Evolutionary conservation across 2,888 invertebrate genomes (phyloP).

Genomic region (Eupithecia abbreviata): DNA sequence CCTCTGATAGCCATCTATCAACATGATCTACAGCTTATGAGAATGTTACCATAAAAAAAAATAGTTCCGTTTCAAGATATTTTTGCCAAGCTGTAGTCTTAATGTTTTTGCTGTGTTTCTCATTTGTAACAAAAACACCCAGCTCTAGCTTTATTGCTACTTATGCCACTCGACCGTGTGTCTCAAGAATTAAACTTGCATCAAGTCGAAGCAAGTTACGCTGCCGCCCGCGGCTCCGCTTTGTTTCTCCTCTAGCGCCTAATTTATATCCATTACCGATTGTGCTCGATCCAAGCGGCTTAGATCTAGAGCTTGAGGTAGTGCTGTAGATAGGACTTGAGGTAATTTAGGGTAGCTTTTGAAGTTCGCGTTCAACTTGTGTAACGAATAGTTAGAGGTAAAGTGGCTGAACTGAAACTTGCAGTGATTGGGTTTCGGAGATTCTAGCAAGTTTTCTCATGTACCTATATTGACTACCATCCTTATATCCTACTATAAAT

Average conservation of each 20-base stretch:
- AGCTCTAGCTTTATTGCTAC: neutral
- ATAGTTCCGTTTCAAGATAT: too few species aligned
- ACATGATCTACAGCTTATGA: too few species aligned
- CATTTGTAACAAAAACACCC: too few species aligned
- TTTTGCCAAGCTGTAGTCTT: too few species aligned
- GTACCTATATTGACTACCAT: too few species aligned
- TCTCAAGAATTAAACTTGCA: slow-evolving; percentile 53
- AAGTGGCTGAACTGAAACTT: neutral
- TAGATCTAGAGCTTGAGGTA: slow-evolving; percentile 10
- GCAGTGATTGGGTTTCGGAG: neutral
- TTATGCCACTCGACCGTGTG: slow-evolving; percentile 38
- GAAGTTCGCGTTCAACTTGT: slow-evolving; percentile 2
- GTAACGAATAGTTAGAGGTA: neutral
- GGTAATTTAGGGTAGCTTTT: slow-evolving; percentile 6
- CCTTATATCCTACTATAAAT: too few species aligned
- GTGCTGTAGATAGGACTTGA: neutral
- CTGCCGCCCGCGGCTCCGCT: slow-evolving; percentile 45
- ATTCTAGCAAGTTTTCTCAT: neutral
- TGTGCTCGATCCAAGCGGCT: slow-evolving; percentile 27
- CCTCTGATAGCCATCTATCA: too few species aligned
- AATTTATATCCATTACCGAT: slow-evolving; percentile 55
- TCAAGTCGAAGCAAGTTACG: slow-evolving; percentile 49
- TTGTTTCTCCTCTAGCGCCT: slow-evolving; percentile 48
- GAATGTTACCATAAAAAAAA: too few species aligned
- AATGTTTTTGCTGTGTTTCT: too few species aligned